Evolutionary conservation across 2,113 vertebrate genomes (phyloP).

Genomic region (Ploceus nigricollis): DNA sequence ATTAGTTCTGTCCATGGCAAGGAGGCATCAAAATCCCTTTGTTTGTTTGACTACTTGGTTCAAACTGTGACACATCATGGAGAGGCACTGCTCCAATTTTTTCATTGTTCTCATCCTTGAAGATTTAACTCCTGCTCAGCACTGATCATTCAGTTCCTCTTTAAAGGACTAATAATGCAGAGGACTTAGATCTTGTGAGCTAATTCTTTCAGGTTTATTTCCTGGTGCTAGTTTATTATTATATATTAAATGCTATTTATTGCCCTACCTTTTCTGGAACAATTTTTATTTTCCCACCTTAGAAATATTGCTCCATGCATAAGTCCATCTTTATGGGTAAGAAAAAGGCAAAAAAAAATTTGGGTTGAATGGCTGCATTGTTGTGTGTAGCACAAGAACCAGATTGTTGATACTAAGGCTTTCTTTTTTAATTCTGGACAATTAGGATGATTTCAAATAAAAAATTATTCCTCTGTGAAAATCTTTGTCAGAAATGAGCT

Average conservation of each 20-base stretch:
- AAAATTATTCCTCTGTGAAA: neutral
- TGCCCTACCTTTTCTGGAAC: neutral
- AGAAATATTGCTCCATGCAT: neutral
- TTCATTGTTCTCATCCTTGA: neutral
- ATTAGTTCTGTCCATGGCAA: neutral
- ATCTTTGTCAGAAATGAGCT: neutral
- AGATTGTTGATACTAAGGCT: neutral
- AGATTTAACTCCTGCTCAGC: neutral
- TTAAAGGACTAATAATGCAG: neutral
- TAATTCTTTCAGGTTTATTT: neutral
- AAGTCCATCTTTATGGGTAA: neutral
- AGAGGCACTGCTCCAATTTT: neutral
- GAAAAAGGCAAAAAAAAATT: neutral
- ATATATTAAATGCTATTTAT: neutral
- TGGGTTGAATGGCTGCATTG: neutral
- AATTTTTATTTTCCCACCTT: neutral
- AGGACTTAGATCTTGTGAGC: neutral
- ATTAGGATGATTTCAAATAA: neutral
- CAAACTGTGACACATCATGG: neutral
- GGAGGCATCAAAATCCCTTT: neutral
- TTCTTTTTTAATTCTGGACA: neutral
- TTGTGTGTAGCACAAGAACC: neutral
- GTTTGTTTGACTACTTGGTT: neutral
- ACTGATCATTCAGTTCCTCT: neutral
- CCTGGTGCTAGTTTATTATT: neutral